Base-by-base conservation (phyloP, 2,888 invertebrate genomes). In the Alcis repandata region DNA sequence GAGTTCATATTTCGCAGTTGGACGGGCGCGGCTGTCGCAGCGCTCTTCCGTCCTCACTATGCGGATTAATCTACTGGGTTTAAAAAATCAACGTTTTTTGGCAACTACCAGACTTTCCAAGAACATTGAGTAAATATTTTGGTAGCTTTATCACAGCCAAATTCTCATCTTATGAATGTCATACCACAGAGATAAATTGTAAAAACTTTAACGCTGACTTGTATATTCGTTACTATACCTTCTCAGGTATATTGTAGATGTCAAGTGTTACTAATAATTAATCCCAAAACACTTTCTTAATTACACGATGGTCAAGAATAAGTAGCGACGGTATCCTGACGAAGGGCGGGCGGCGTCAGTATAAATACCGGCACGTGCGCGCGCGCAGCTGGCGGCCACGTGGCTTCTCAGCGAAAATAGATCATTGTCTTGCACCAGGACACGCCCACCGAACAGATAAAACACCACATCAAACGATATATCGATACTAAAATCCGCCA, bases 331-430 rank as follows among this genome's bases (percentile, higher is more conserved):
- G 48, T 68, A 77, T 78, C 72, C 72, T 81, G 82, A 78, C 80
- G 84, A 86, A 83, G 83, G 85, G 82, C 80, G 84, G 85, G 83
- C 84, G 83, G 75, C 74, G 78, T 75, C 80, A 82, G 86, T 91
- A 91, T 90, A 90, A 91, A 92, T 92, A 92, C 75, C 76, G 82
- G 87, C 92, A 91, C 92, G 92, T 91, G 92, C 90, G 90, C 84
- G 52, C 59, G 78, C 91, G 88, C 92, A 93, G 92, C 93, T 92
- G 93, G 86, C 86, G 74, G 83, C 87, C 93, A 93, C 92, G 93
- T 93, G 92, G 87, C 83, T 85, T 79, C 87, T 87, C 89, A 79
- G 86, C 87, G 86, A 91, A 92, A 91, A 92, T 92, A 93, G 92
- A 92, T 86, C 89, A 92, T 92, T 92, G 92, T 92, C 92, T 90